Evolutionary conservation across 2,113 vertebrate species (phyloP).

Genomic region (Numenius arquata): DNA sequence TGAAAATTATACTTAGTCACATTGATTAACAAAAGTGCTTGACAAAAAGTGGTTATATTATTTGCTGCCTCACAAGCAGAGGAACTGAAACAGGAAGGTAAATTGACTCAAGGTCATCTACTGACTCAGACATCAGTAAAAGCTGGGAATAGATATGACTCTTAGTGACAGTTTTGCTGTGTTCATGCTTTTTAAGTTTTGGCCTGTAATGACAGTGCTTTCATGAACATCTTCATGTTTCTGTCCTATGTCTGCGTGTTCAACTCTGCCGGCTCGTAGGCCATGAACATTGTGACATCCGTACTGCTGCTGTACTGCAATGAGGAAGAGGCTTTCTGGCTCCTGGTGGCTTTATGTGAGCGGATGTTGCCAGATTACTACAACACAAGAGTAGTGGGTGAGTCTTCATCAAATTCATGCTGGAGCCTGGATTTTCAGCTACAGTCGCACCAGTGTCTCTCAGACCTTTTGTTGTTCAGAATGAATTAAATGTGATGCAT

Average conservation of each 20-base stretch:
- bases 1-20: neutral
- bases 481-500: neutral
- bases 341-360: constrained; percentile 94
- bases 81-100: constrained; percentile 35
- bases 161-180: neutral
- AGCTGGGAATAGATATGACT: neutral
- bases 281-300: constrained; percentile 98
- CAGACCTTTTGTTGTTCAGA: neutral
- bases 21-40: neutral
- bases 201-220: neutral
- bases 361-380: constrained; percentile 97
- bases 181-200: neutral
- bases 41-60: neutral
- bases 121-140: neutral
- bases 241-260: neutral
- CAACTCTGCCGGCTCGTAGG: constrained; percentile 66
- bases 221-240: neutral
- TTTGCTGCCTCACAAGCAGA: neutral
- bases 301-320: constrained; percentile 93
- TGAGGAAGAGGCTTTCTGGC: constrained; percentile 97
- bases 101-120: neutral
- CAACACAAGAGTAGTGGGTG: constrained; percentile 96
- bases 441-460: neutral
- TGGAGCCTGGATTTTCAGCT: neutral
- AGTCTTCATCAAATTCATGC: constrained; percentile 59